Conservation (phyloP, 2,797 vertebrate species). For the Allochrocebus solatus region DNA sequence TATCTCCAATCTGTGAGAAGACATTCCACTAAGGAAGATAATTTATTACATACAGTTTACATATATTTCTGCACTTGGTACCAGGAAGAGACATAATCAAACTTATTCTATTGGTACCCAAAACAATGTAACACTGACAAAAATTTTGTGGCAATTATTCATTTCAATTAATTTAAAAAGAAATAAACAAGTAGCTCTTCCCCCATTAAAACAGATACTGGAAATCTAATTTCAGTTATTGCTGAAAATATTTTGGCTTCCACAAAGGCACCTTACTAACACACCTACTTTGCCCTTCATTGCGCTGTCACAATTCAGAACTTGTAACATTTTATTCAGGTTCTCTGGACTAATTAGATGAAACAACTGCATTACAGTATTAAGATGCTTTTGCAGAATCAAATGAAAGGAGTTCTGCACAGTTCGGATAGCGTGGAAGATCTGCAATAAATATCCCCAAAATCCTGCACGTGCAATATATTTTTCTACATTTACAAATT, state of each 20-base stretch:
- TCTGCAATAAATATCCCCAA: conserved; percentile 64
- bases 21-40: conserved; percentile 53
- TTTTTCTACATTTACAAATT: conserved; percentile 14
- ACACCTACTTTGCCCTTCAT: conserved; percentile 28
- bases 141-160: conserved; percentile 40
- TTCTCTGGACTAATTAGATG: conserved; percentile 71
- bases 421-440: conserved; percentile 79
- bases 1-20: conserved; percentile 65
- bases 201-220: conserved; percentile 36
- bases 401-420: conserved; percentile 69
- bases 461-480: background rate
- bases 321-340: conserved; percentile 79
- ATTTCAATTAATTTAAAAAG: conserved; percentile 60
- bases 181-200: conserved; percentile 68
- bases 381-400: conserved; percentile 60
- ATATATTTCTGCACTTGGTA: conserved; percentile 17
- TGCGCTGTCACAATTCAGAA: conserved; percentile 65
- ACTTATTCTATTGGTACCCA: conserved; percentile 52
- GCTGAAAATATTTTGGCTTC: conserved; percentile 67
- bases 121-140: conserved; percentile 35
- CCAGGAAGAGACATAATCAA: conserved; percentile 29
- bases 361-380: conserved; percentile 72
- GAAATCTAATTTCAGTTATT: conserved; percentile 51
- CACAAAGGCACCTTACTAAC: conserved; percentile 40
- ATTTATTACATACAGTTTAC: conserved; percentile 52